Conservation (phyloP, 2,888 invertebrate genomes). For the Callinectes sapidus region DNA sequence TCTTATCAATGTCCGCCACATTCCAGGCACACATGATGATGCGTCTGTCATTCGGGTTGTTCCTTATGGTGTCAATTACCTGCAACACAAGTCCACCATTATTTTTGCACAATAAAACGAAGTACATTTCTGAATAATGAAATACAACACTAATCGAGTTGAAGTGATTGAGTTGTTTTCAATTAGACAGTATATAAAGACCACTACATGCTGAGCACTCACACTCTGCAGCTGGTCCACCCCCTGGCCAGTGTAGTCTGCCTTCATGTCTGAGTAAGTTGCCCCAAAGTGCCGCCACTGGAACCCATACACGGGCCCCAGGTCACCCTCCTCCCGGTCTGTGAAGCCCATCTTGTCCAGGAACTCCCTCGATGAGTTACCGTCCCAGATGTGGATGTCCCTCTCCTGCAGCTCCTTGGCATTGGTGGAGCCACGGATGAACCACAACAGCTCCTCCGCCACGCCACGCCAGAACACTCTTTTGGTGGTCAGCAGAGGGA, state of each 20-base stretch:
- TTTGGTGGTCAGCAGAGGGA: conserved; percentile 96
- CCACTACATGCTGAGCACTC: background rate
- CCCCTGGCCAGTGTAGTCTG: conserved; percentile 89
- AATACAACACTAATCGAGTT: too few species aligned
- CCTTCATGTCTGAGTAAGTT: conserved; percentile 86
- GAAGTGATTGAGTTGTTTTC: too few species aligned
- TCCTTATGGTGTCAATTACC: conserved; percentile 73
- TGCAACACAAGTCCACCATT: conserved; percentile 24
- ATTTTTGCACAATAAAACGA: too few species aligned
- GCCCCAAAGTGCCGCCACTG: conserved; percentile 99
- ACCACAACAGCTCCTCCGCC: conserved; percentile 94
- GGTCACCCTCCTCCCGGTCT: conserved; percentile 91
- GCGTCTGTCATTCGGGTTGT: conserved; percentile 88
- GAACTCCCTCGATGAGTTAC: conserved; percentile 91
- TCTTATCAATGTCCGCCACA: conserved; percentile 87
- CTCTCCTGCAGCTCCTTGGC: conserved; percentile 87
- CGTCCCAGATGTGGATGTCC: conserved; percentile 96
- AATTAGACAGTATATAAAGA: background rate
- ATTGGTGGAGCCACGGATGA: conserved; percentile 92
- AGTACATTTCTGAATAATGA: too few species aligned
- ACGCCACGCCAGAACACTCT: conserved; percentile 93
- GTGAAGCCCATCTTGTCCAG: conserved; percentile 90
- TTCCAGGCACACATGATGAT: conserved; percentile 98
- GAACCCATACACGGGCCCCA: conserved; percentile 98
- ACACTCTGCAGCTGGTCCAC: conserved; percentile 89